Evolutionary conservation across 2,888 invertebrate species (phyloP).

Genomic region (Halictus ligatus): DNA sequence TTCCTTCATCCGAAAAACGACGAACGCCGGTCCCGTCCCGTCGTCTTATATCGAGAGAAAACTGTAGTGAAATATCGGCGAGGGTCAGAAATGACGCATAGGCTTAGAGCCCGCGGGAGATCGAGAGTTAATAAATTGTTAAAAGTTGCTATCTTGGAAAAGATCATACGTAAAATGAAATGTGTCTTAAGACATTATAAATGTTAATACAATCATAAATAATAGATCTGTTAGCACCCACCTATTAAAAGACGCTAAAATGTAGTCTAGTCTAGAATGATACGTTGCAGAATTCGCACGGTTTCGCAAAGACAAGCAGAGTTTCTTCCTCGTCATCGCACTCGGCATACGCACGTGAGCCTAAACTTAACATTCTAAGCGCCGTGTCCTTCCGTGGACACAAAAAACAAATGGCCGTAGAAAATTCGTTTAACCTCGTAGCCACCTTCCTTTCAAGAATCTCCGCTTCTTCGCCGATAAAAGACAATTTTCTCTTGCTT

Average conservation of each 20-base stretch:
- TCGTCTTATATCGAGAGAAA: too few relatives aligned
- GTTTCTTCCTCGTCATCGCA: neutral
- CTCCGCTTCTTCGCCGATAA: neutral
- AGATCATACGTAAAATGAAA: too few relatives aligned
- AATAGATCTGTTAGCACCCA: neutral
- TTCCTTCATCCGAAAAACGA: too few relatives aligned
- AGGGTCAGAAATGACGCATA: too few relatives aligned
- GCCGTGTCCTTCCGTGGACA: neutral
- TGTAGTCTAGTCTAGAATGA: too few relatives aligned
- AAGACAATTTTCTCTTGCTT: neutral
- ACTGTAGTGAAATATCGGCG: too few relatives aligned
- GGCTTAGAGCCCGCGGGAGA: too few relatives aligned
- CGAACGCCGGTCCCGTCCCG: too few relatives aligned
- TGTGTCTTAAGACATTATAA: too few relatives aligned
- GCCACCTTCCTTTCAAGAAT: neutral
- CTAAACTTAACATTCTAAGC: neutral
- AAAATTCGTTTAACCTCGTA: neutral
- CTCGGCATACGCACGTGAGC: neutral
- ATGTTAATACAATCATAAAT: too few relatives aligned
- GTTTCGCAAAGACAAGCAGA: neutral
- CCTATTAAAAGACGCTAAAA: neutral
- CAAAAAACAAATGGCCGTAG: neutral
- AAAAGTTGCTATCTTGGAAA: too few relatives aligned
- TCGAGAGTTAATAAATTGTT: too few relatives aligned
- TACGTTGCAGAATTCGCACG: neutral